Percentiles rank a stretch among this genome's conserved stretches.
phyloP scores from a whole-genome alignment of 1,140 invertebrate genomes.

The Neoseiulus cucumeris region DNA sequence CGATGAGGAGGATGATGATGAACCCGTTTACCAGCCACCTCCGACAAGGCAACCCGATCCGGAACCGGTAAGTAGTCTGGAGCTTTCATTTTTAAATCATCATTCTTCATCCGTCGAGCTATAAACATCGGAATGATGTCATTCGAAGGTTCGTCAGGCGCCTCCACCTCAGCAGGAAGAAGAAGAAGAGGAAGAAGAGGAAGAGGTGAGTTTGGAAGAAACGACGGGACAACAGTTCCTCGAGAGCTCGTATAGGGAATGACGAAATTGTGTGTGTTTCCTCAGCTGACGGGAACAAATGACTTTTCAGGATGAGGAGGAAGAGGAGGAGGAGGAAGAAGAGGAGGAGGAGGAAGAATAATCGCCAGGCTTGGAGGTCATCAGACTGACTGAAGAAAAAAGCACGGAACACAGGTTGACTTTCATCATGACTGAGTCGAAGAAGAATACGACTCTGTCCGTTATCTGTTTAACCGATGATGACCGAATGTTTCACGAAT shows the following conservation, averaged over 20 bases:
- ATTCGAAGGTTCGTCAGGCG: neutral
- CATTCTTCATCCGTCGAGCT: neutral
- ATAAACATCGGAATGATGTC: neutral
- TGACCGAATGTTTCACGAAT: too few relatives aligned
- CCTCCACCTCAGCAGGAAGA: constrained; percentile 12
- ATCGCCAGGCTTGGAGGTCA: neutral
- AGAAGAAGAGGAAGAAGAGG: constrained; percentile 14
- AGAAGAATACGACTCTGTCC: too few relatives aligned
- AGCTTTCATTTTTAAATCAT: neutral
- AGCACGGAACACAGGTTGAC: too few relatives aligned
- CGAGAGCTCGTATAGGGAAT: too few relatives aligned
- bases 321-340: constrained; percentile 15
- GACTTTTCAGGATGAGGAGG: constrained; percentile 8
- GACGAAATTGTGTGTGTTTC: too few relatives aligned
- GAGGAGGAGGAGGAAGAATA: constrained; percentile 13
- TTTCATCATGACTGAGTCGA: too few relatives aligned
- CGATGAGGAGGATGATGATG: constrained; percentile 13
- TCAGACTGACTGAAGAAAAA: neutral
- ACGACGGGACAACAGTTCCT: neutral
- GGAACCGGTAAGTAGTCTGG: neutral
- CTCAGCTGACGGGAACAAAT: too few relatives aligned
- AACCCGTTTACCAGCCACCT: constrained; percentile 6
- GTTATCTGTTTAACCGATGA: too few relatives aligned
- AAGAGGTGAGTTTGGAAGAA: neutral
- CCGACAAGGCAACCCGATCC: neutral